Evolutionary conservation across 2,888 invertebrate species (phyloP).

Genomic region (Augiades crinisus): DNA sequence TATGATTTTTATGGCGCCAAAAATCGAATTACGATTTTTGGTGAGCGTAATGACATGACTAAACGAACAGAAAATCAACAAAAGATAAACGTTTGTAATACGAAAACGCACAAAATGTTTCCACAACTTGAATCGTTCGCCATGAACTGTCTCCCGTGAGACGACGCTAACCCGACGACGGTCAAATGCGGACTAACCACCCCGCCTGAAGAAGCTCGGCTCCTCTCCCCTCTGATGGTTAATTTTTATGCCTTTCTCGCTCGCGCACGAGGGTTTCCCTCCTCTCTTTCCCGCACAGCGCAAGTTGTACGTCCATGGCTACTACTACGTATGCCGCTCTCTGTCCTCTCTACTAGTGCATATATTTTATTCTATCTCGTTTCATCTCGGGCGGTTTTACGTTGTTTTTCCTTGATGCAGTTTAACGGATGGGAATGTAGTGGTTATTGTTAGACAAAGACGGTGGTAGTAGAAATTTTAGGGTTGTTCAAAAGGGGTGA

Average conservation of each 20-base stretch:
- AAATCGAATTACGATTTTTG: conserved; percentile 4
- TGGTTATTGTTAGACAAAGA: conserved; percentile 82
- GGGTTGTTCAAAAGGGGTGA: conserved; percentile 80
- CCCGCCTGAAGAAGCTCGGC: conserved; percentile 78
- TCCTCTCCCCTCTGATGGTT: conserved; percentile 79
- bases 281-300: conserved; percentile 65
- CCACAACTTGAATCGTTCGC: conserved; percentile 71
- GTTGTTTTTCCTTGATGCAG: conserved; percentile 81
- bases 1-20: conserved; percentile 11
- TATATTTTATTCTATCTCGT: conserved; percentile 81
- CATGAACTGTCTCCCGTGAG: conserved; percentile 42
- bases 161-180: conserved; percentile 67
- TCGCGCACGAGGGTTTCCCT: conserved; percentile 62
- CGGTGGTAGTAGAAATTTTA: conserved; percentile 77
- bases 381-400: conserved; percentile 78
- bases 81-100: conserved; percentile 50
- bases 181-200: conserved; percentile 80
- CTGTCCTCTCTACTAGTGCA: conserved; percentile 78
- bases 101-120: conserved; percentile 61
- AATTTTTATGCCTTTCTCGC: conserved; percentile 70
- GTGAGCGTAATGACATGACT: conserved; percentile 34
- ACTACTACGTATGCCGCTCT: conserved; percentile 76
- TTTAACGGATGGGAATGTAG: conserved; percentile 81
- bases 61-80: conserved; percentile 49
- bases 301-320: conserved; percentile 67